These are phyloP conservation scores for Sarotherodon lohbergeri DNA, from an alignment of 2,113 vertebrate species.

Conservation along the genomic window DNA sequence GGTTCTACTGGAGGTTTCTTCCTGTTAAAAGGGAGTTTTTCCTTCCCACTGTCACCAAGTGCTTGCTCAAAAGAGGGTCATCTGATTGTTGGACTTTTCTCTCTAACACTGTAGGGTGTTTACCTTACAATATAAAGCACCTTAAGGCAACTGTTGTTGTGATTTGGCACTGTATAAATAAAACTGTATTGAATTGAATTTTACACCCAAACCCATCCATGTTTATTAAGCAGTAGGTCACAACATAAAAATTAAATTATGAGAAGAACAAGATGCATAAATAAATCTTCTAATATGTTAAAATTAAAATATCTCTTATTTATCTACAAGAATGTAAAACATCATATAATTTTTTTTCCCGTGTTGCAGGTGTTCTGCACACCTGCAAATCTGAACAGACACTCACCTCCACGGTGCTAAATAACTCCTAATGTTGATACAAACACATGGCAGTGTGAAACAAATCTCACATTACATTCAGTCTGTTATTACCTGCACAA, in stretches of 20 bases:
- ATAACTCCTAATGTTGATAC: not conserved
- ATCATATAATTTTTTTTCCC: not conserved
- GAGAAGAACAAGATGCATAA: not conserved
- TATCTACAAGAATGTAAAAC: not conserved
- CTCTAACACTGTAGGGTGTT: fast-evolving
- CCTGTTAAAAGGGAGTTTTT: not conserved
- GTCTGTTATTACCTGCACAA: slow-evolving; percentile 76
- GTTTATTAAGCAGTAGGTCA: not conserved
- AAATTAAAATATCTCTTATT: not conserved
- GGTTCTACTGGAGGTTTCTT: not conserved
- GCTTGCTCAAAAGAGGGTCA: not conserved
- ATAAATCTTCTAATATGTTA: not conserved
- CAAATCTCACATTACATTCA: not conserved
- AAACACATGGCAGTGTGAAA: not conserved
- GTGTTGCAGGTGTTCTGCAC: not conserved
- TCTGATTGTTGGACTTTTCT: not conserved
- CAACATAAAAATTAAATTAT: not conserved
- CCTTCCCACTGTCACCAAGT: not conserved
- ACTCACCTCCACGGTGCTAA: not conserved
- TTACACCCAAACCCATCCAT: not conserved
- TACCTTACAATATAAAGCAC: not conserved
- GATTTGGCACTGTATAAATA: not conserved
- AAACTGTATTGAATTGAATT: not conserved
- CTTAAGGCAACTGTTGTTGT: not conserved
- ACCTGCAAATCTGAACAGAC: not conserved